Evolutionary conservation across 2,888 invertebrate genomes (phyloP), one percentile per base, ranked within the genome.

Genomic region (Pandemis corylana): DNA sequence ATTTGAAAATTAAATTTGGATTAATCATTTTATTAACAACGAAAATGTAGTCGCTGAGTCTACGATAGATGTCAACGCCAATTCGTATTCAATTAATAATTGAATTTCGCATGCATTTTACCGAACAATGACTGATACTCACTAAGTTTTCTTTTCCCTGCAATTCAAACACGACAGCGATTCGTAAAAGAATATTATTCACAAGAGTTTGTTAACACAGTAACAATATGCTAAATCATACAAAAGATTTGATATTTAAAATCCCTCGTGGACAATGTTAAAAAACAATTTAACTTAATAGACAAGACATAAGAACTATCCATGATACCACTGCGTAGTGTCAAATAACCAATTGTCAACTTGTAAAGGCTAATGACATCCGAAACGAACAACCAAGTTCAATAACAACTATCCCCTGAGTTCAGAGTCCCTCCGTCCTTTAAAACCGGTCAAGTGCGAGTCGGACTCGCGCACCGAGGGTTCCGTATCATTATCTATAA

Each of bases 81-180:
- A 68, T 65, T 69, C 15, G 66, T 71, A 20, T 72, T 76, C 72
- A 77, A 71, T 75, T 65, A 75, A 36, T 2, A 4, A 36, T 70
- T 76, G 59, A 59, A 76, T 77, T 76, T 78, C 59, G 73, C 90
- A 91, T 89, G 90, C 90, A 85, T 65, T 84, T 85, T 91, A 91
- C 90, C 92, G 91, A 84, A 83, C 84, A 81, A 79, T 82, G 76
- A 78, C 75, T 79, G 79, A 89, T 94, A 95, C 94, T 94, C 90
- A 95, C 95, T 92, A 95, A 90, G 86, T 91, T 94, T 88, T 94
- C 93, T 91, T 92, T 94, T 78, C 94, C 95, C 95, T 95, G 95
- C 76, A 94, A 92, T 90, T 90, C 85, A 91, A 90, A 90, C 85
- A 91, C 85, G 86, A 86, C 83, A 87, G 85, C 87, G 84, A 86